Evolutionary conservation across 1,140 invertebrate genomes (phyloP), one percentile per base, ranked within the genome.

Genomic region (Charaxes varanes): DNA sequence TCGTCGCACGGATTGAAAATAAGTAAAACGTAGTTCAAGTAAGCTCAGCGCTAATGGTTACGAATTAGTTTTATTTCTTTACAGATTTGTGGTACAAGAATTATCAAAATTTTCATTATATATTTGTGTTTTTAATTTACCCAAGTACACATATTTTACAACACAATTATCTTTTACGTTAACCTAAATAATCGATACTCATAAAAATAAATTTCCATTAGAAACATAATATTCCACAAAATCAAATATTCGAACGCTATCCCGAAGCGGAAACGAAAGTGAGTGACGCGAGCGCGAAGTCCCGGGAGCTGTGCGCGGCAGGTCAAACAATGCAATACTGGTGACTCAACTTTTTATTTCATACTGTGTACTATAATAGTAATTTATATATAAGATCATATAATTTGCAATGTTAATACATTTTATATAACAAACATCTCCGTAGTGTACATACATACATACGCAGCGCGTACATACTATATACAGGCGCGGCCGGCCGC

Each of bases 331-430:
- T 71, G 62, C 58, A 76, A 70, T 72, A 69, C 63, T 65, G 71
- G 71, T 77, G 77, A 77, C 62, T 77, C 65, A 81, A 78, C 66
- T 78, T 77, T 80, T 81, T 81, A 78, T 81, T 81, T 51, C 70
- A 74, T 81, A 81, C 70, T 78, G 76, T 76, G 76, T 80, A 73
- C 76, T 83, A 80, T 83, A 80, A 83, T 80, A 80, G 63, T 79
- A 80, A 80, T 80, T 77, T 79, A 79, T 83, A 73, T 80, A 77
- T 80, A 80, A 79, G 79, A 79, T 80, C 73, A 83, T 83, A 81
- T 79, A 78, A 78, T 81, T 76, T 79, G 79, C 69, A 83, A 83
- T 73, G 72, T 81, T 81, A 78, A 81, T 83, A 81, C 77, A 83
- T 79, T 81, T 76, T 81, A 81, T 72, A 80, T 77, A 83, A 83